Percentiles rank a stretch among this genome's conserved stretches.
Evolutionary conservation across 2,888 invertebrate genomes (phyloP).

Genomic region (Philereme transversata): DNA sequence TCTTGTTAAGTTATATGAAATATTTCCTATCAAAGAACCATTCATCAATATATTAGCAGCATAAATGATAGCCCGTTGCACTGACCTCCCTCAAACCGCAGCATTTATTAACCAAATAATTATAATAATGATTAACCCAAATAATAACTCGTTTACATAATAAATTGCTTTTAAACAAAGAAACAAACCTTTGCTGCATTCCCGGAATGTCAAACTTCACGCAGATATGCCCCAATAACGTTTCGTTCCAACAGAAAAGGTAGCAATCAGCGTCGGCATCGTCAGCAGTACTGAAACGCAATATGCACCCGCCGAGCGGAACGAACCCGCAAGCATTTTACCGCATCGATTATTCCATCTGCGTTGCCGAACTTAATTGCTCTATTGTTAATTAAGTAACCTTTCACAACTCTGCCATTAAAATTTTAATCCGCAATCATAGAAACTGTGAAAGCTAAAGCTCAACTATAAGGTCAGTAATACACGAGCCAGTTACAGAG

Average conservation of each 20-base stretch:
- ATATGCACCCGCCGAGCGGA: slow-evolving; percentile 68
- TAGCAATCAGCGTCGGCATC: slow-evolving; percentile 65
- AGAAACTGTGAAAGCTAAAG: slow-evolving; percentile 26
- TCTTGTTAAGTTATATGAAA: too few relatives aligned
- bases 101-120: too few relatives aligned
- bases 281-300: slow-evolving; percentile 78
- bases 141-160: too few relatives aligned
- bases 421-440: slow-evolving; percentile 29
- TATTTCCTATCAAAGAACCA: too few relatives aligned
- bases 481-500: not conserved
- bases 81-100: too few relatives aligned
- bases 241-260: slow-evolving; percentile 44
- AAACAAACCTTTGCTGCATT: too few relatives aligned
- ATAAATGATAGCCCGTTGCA: too few relatives aligned
- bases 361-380: slow-evolving; percentile 78
- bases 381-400: slow-evolving; percentile 83
- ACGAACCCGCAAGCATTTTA: slow-evolving; percentile 69
- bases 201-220: not conserved
- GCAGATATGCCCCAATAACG: slow-evolving; percentile 23
- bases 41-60: too few relatives aligned
- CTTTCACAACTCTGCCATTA: slow-evolving; percentile 57
- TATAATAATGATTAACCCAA: too few relatives aligned
- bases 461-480: slow-evolving; percentile 1
- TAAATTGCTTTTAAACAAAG: too few relatives aligned
- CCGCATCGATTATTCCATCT: slow-evolving; percentile 50